Evolutionary conservation across 2,797 vertebrate species (phyloP).

Genomic region (Pampus argenteus): DNA sequence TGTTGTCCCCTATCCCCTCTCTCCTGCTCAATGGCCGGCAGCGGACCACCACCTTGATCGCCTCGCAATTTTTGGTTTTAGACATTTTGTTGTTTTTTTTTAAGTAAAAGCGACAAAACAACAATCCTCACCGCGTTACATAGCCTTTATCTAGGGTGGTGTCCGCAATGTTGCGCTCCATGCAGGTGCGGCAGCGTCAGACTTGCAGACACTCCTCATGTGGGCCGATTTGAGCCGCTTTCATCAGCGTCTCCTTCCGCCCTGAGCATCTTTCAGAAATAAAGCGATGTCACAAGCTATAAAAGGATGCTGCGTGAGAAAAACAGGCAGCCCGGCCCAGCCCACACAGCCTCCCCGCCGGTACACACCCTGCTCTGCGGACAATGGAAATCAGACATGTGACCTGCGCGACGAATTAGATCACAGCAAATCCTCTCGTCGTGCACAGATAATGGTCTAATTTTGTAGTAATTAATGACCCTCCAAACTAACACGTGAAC

Average conservation of each 20-base stretch:
- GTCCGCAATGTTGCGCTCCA: slow-evolving; percentile 28
- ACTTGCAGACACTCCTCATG: slow-evolving; percentile 38
- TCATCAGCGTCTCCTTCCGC: slow-evolving; percentile 41
- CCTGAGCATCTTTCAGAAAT: slow-evolving; percentile 44
- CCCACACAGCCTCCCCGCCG: slow-evolving; percentile 61
- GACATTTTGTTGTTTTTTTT: slow-evolving; percentile 74
- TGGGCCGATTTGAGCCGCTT: slow-evolving; percentile 1
- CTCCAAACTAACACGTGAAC: not conserved
- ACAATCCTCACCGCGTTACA: slow-evolving; percentile 15
- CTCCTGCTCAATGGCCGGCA: slow-evolving; percentile 92
- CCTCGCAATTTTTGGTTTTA: slow-evolving; percentile 87
- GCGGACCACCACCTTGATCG: slow-evolving; percentile 95
- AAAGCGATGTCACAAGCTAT: slow-evolving; percentile 26
- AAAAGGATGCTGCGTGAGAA: slow-evolving; percentile 45
- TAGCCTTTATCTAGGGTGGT: slow-evolving; percentile 24
- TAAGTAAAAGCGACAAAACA: not conserved
- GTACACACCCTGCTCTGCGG: slow-evolving; percentile 85
- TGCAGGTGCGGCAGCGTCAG: slow-evolving; percentile 38
- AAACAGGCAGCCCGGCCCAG: slow-evolving; percentile 28
- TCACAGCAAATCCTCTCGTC: slow-evolving; percentile 24
- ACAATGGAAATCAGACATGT: slow-evolving; percentile 81
- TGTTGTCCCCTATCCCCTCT: slow-evolving; percentile 87
- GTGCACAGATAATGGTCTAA: slow-evolving; percentile 3
- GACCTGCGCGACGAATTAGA: slow-evolving; percentile 68
- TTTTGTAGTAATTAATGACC: slow-evolving; percentile 25